Base-by-base conservation (phyloP, 2,888 invertebrate species). In the Eupithecia vulgata region DNA sequence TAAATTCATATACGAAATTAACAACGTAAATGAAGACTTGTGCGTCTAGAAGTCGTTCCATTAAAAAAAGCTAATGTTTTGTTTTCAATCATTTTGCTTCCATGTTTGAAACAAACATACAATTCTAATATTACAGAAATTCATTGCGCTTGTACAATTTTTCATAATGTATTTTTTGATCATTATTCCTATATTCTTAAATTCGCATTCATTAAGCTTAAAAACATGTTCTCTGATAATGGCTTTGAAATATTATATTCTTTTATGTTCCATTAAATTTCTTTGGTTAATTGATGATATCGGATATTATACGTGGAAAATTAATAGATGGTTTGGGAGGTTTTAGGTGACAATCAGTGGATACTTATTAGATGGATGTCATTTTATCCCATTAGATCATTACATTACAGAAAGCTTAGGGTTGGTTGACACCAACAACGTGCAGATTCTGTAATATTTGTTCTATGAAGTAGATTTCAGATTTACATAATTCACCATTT, bases 251-350 rank as follows among this genome's bases (percentile, higher is more conserved):
- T 17, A 30, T 61, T 61, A 61, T 61, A 15, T 17, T 61, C 34
- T 21, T 57, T 57, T 25, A 57, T 57, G 34, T 61, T 59, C 61
- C 61, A 21, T 34, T 7, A 61, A 17, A 61, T 45, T 61, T n/a
- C n/a, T 15, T 42, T 21, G 21, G 62, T 69, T 45, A 62, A 62
- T 62, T 48, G 69, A 40, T 68, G 69, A 35, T 62, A 69, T 69
- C 45, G 30, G 61, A 69, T 69, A 69, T 62, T 69, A 57, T 57
- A 12, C 21, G 21, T 52, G 21, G 21, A 52, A 21, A 52, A 21
- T n/a, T n/a, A 10, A 21, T 21, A 8, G 48, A 8, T 48, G 21
- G 12, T 52, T 10, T 21, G 21, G 12, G 21, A 52, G 57, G 13
- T 57, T 57, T 25, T 57, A 8, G 12, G 25, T 57, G 57, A 4